Percentiles rank a stretch among this genome's conserved stretches.
Evolutionary conservation across 2,888 invertebrate species (phyloP).

Genomic region (Mystacides longicornis): DNA sequence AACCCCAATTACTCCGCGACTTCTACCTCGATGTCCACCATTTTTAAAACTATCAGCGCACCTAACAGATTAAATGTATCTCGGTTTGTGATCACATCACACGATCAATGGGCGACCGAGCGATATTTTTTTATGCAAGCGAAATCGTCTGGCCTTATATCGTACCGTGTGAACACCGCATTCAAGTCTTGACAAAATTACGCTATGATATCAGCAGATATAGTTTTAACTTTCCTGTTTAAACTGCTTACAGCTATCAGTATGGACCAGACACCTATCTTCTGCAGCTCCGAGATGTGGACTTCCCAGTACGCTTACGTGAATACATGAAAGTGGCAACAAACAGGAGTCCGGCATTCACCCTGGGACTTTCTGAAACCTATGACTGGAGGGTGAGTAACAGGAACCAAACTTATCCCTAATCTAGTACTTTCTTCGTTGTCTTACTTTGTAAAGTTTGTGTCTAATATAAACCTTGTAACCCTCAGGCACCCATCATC

Average conservation of each 20-base stretch:
- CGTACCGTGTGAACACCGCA: too few species aligned
- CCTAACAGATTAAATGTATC: too few species aligned
- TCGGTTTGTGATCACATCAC: too few species aligned
- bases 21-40: too few species aligned
- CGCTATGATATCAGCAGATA: too few species aligned
- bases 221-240: too few species aligned
- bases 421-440: not conserved
- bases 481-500: conserved; percentile 71
- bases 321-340: conserved; percentile 93
- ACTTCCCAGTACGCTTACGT: conserved; percentile 87
- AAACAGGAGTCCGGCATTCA: conserved; percentile 64
- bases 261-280: conserved; percentile 95
- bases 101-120: too few species aligned
- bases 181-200: too few species aligned
- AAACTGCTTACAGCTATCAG: conserved; percentile 66
- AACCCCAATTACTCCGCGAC: too few species aligned
- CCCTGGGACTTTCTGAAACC: conserved; percentile 57
- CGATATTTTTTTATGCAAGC: too few species aligned
- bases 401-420: not conserved
- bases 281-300: conserved; percentile 85
- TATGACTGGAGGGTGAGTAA: conserved; percentile 69
- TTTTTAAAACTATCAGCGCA: too few species aligned
- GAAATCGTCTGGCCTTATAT: too few species aligned
- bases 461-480: not conserved
- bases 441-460: not conserved